Evolutionary conservation across 1,140 invertebrate species (phyloP), one percentile per base, ranked within the genome.

Genomic region (Drosophila erecta): DNA sequence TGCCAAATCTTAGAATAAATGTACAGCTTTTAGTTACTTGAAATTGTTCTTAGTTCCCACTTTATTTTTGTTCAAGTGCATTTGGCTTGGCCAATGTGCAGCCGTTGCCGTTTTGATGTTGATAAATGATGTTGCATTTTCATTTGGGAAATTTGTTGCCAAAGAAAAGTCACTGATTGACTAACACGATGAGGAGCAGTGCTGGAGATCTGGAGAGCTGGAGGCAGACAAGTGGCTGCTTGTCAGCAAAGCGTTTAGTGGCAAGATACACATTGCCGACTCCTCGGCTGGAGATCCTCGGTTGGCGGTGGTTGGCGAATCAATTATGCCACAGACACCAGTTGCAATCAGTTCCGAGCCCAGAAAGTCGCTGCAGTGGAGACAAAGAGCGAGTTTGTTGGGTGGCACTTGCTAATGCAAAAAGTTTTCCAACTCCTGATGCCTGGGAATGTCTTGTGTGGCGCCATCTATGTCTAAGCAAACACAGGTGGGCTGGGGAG

Each of bases 91-190:
- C 76, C 81, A 74, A 77, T 81, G 77, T 81, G 81, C 81, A 86
- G 81, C 81, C 78, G 69, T 86, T 78, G 83, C 81, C 54, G 53
- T 78, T 76, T 86, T 86, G 84, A 87, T 87, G 79, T 84, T 87
- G 84, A 87, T 89, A 89, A 87, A 89, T 87, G 84, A 87, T 89
- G 83, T 76, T 83, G 84, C 84, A 89, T 89, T 87, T 87, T 89
- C 84, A 89, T 89, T 87, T 87, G 66, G 76, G 73, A 73, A 89
- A 87, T 87, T 87, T 87, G 83, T 79, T 89, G 83, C 70, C 61
- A 79, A 87, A 89, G 83, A 87, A 86, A 87, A 87, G 75, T 83
- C 79, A 87, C 84, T 87, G 83, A 87, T 87, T 87, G 83, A 87
- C 83, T 83, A 83, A 73, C 79, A 83, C 71, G 76, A 72, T 66